Conservation (phyloP, 2,888 invertebrate genomes). For the Clitarchus hookeri region DNA sequence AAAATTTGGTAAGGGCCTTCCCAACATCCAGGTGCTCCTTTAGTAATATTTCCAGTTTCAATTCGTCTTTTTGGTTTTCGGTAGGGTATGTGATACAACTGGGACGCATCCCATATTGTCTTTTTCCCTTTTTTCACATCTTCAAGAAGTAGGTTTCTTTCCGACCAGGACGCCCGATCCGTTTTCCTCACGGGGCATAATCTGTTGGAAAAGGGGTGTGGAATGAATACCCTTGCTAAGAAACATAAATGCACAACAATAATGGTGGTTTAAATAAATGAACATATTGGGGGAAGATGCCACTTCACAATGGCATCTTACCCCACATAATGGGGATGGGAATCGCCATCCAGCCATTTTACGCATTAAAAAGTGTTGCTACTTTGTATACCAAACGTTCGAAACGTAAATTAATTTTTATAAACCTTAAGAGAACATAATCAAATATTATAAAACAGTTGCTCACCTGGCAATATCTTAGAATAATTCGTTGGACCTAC, state of each 20-base stretch:
- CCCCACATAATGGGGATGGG: neutral
- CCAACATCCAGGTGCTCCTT: too few relatives aligned
- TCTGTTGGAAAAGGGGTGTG: neutral
- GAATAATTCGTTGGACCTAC: too few relatives aligned
- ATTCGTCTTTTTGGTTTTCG: neutral
- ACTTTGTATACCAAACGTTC: neutral
- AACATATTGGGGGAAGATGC: neutral
- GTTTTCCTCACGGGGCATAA: constrained; percentile 17
- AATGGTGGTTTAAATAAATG: neutral
- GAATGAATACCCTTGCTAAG: neutral
- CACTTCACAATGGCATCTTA: neutral
- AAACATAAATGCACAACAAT: neutral
- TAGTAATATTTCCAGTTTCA: too few relatives aligned
- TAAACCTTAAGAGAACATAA: neutral
- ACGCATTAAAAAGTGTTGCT: neutral
- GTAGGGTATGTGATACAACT: constrained; percentile 2
- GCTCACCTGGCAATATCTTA: neutral
- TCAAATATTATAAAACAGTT: neutral
- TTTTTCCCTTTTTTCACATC: neutral
- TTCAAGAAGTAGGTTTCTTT: neutral
- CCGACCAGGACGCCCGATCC: neutral
- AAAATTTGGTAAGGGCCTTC: too few relatives aligned
- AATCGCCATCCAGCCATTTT: neutral
- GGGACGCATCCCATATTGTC: neutral
- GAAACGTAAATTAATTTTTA: neutral